Conservation (phyloP, 30 jellyfish, hydroid and myxozoan species). For the Chrysaora quinquecirrha region DNA sequence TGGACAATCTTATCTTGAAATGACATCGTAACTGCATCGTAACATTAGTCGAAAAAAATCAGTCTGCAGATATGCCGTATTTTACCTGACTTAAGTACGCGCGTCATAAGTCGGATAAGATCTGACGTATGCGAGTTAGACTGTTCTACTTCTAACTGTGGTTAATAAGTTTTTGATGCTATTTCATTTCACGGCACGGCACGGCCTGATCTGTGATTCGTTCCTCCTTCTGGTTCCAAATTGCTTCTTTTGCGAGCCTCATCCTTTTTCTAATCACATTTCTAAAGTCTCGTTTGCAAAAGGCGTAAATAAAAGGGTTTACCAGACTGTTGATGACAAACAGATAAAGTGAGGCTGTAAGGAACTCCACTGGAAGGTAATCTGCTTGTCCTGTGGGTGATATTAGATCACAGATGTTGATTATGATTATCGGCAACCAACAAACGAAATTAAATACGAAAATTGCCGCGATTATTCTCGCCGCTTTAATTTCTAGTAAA, state of each 20-base stretch:
- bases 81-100: too few relatives aligned
- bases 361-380: slow-evolving; percentile 26
- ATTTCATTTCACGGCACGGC: too few relatives aligned
- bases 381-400: slow-evolving; percentile 52
- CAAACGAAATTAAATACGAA: slow-evolving; percentile 62
- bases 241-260: too few relatives aligned
- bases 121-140: too few relatives aligned
- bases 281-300: slow-evolving; percentile 73
- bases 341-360: slow-evolving; percentile 52
- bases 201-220: too few relatives aligned
- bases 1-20: too few relatives aligned
- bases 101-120: too few relatives aligned
- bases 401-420: slow-evolving; percentile 57
- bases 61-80: too few relatives aligned
- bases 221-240: too few relatives aligned
- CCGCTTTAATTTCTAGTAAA: slow-evolving; percentile 61
- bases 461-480: slow-evolving; percentile 57
- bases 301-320: slow-evolving; percentile 74
- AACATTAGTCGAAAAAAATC: too few relatives aligned
- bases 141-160: too few relatives aligned
- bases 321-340: slow-evolving; percentile 60
- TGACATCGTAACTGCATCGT: too few relatives aligned
- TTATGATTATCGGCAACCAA: slow-evolving; percentile 78
- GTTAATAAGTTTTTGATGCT: background rate
- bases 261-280: slow-evolving; percentile 51